Conservation (phyloP, 2,113 vertebrate species). For the Sylvia atricapilla region DNA sequence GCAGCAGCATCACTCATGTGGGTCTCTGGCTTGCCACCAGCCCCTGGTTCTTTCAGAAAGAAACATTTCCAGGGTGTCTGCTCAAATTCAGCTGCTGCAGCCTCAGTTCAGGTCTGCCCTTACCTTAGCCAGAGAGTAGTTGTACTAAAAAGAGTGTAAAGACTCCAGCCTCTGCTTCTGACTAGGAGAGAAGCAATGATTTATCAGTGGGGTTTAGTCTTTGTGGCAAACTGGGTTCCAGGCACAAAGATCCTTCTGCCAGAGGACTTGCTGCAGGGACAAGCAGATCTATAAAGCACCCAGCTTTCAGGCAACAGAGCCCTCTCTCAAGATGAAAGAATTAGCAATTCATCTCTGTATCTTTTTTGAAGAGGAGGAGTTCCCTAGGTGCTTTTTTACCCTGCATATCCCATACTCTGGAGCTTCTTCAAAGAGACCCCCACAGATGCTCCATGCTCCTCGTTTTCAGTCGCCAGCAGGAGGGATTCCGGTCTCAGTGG, state of each 20-base stretch:
- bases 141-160: background rate
- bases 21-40: background rate
- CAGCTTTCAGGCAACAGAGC: background rate
- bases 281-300: background rate
- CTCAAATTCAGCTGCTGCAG: background rate
- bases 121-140: background rate
- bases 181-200: background rate
- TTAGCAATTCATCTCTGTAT: background rate
- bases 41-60: background rate
- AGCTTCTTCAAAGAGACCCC: background rate
- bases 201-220: background rate
- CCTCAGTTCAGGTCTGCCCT: background rate
- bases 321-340: background rate
- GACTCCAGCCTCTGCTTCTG: background rate
- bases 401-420: background rate
- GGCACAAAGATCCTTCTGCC: background rate
- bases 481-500: background rate
- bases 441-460: background rate
- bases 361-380: background rate
- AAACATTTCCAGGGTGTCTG: background rate
- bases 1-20: accelerated
- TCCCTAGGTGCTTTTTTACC: background rate
- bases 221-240: background rate
- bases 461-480: background rate
- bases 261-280: background rate